phyloP scores from a whole-genome alignment of 1,140 invertebrate species.

The Holcopasites calliopsidis region DNA sequence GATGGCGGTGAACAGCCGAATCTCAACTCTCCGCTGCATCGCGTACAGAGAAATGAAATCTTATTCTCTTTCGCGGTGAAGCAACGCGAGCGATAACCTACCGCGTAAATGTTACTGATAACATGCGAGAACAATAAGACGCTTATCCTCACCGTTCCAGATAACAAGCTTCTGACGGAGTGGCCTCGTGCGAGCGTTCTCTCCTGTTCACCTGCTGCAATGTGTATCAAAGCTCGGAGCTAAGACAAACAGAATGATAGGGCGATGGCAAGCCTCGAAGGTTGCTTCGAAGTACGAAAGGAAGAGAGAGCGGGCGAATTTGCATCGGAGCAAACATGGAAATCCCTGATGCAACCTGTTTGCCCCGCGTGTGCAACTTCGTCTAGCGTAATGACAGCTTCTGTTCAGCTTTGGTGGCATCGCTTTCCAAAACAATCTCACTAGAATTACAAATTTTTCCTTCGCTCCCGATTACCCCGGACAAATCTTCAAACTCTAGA shows the following conservation, averaged over 20 bases:
- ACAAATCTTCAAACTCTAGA: too few species aligned
- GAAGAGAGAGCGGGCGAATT: conserved; percentile 22
- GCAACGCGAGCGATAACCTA: conserved; percentile 1
- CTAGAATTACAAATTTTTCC: too few species aligned
- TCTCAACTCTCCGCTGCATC: background rate
- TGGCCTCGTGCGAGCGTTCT: too few species aligned
- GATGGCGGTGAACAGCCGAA: background rate
- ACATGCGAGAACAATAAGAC: conserved; percentile 26
- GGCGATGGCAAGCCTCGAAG: conserved; percentile 1
- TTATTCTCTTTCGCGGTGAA: background rate
- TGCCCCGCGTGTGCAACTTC: conserved; percentile 28
- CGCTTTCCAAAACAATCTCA: too few species aligned
- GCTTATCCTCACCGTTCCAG: conserved; percentile 20
- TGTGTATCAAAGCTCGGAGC: conserved; percentile 24
- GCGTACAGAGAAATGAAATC: conserved; percentile 23
- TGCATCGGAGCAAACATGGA: conserved; percentile 41
- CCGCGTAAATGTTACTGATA: conserved; percentile 14
- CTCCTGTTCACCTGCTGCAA: background rate
- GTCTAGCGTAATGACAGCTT: conserved; percentile 19
- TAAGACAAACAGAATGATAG: conserved; percentile 40
- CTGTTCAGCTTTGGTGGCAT: background rate
- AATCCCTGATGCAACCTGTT: conserved; percentile 42
- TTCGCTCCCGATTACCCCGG: too few species aligned
- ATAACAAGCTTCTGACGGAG: conserved; percentile 30
- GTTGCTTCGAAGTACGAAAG: conserved; percentile 29